Conservation (phyloP, 2,797 vertebrate genomes). For the Acropternis orthonyx region DNA sequence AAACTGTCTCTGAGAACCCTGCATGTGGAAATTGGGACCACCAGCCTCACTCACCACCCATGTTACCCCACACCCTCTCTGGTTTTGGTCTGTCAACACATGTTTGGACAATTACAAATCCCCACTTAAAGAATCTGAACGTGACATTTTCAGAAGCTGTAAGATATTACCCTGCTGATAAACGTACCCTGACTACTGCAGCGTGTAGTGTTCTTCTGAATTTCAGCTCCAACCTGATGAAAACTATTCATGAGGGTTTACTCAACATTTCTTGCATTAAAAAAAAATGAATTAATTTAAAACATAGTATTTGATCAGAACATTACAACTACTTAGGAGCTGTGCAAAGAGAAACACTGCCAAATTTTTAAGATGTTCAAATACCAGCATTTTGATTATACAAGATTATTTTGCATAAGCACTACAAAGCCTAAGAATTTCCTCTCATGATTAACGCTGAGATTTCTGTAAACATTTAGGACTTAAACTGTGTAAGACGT, state of each 20-base stretch:
- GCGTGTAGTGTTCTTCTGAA: background rate
- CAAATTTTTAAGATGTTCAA: constrained; percentile 7
- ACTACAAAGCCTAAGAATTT: background rate
- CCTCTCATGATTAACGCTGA: background rate
- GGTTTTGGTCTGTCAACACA: background rate
- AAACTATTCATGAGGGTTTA: background rate
- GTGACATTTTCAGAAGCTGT: background rate
- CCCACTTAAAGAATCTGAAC: background rate
- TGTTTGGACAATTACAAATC: background rate
- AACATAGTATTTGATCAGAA: background rate
- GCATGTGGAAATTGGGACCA: background rate
- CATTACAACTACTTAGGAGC: background rate
- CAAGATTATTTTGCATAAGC: constrained; percentile 13
- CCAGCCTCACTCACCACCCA: background rate
- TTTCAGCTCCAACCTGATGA: background rate
- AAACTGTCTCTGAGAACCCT: background rate
- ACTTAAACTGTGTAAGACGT: background rate
- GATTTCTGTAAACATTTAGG: background rate
- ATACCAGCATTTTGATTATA: background rate
- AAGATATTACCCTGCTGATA: background rate
- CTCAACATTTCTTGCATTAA: background rate
- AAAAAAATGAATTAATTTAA: background rate
- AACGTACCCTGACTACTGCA: background rate
- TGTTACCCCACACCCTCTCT: background rate
- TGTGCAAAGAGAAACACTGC: background rate